Percentiles rank a stretch among this genome's conserved stretches.
Conservation (phyloP, 2,113 vertebrate genomes). For the Empidonax traillii region DNA sequence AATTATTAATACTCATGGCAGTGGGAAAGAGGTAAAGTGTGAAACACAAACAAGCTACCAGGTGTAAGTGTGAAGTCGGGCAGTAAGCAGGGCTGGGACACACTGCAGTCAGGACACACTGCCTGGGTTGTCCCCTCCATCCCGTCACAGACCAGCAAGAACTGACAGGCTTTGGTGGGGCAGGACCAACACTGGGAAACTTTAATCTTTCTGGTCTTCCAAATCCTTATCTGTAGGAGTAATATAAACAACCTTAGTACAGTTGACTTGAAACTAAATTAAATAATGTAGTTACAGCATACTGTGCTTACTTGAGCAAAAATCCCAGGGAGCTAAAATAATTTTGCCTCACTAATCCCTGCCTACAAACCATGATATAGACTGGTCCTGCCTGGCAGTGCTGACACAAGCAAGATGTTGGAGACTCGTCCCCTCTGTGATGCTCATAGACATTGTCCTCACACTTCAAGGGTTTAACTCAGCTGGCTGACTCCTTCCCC, state of each 20-base stretch:
- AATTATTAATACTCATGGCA: background rate
- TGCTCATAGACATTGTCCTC: background rate
- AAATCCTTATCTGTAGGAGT: background rate
- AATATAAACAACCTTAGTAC: background rate
- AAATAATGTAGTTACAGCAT: background rate
- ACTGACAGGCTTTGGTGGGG: background rate
- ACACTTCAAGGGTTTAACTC: background rate
- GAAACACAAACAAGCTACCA: background rate
- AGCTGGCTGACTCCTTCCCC: background rate
- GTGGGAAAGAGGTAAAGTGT: background rate
- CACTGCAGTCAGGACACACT: background rate
- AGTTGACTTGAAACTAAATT: background rate
- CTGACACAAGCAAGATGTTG: background rate
- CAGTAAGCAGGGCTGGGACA: background rate
- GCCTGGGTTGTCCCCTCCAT: background rate
- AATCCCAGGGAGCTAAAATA: background rate
- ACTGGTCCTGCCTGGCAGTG: background rate
- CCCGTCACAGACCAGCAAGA: background rate
- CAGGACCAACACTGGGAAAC: background rate
- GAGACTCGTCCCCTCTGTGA: rapidly evolving
- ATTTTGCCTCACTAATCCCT: background rate
- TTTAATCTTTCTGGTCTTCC: background rate
- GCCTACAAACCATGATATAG: background rate
- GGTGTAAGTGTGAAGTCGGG: background rate
- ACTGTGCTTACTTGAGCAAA: background rate